Percentiles rank a stretch among this genome's conserved stretches.
These are phyloP conservation scores for Umimayanthus kanabou DNA, from an alignment of 92 coral and sea anemone species.

Conservation along the genomic window DNA sequence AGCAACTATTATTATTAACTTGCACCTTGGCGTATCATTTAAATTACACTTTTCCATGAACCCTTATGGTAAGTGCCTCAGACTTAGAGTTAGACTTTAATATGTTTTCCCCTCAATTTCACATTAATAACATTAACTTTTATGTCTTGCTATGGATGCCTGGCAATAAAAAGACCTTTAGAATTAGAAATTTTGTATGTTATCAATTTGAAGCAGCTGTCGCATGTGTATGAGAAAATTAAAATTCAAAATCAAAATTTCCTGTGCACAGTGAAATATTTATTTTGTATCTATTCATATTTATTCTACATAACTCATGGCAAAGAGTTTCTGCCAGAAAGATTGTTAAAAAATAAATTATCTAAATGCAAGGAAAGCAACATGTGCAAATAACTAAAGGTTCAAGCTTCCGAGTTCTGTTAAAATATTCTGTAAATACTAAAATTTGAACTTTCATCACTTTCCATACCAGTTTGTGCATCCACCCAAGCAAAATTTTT, in stretches of 20 bases:
- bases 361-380: neutral
- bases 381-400: neutral
- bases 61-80: neutral
- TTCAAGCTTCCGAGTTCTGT: neutral
- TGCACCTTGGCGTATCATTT: slow-evolving; percentile 10
- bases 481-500: neutral
- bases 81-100: neutral
- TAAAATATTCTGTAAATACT: neutral
- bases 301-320: slow-evolving; percentile 24
- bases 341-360: neutral
- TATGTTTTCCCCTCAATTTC: neutral
- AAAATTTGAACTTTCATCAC: neutral
- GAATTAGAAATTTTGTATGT: slow-evolving; percentile 27
- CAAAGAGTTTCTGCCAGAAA: neutral
- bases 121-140: neutral
- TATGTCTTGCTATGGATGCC: neutral
- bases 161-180: neutral
- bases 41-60: neutral
- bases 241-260: slow-evolving; percentile 39
- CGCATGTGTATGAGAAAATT: slow-evolving; percentile 13
- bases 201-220: slow-evolving; percentile 38
- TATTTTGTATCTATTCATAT: slow-evolving; percentile 12
- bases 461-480: neutral
- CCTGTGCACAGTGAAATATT: slow-evolving; percentile 31
- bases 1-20: slow-evolving; percentile 11